These are phyloP conservation scores for Hepsetus odoe DNA, from an alignment of 2,113 vertebrate species.

Conservation along the genomic window DNA sequence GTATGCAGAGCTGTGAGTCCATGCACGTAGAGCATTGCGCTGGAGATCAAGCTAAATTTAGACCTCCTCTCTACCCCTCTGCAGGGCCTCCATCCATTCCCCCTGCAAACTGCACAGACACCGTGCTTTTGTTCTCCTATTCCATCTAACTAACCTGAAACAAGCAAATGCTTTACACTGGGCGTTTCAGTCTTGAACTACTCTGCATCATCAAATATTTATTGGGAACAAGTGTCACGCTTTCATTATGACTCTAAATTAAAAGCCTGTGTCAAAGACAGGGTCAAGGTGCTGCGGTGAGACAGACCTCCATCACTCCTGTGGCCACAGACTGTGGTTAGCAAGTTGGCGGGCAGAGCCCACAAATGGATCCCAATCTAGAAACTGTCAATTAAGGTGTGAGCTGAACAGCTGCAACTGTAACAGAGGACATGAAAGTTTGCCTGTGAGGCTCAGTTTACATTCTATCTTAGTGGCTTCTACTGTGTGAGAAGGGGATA, in stretches of 20 bases:
- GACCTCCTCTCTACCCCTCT: conserved; percentile 19
- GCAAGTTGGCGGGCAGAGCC: background rate
- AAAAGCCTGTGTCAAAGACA: background rate
- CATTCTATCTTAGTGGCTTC: conserved; percentile 75
- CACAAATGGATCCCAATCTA: conserved; percentile 52
- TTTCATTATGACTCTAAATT: conserved; percentile 24
- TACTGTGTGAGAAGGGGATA: conserved; percentile 74
- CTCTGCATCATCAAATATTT: conserved; percentile 27
- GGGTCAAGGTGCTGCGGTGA: background rate
- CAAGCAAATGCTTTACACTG: conserved; percentile 16
- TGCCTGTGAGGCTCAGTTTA: conserved; percentile 72
- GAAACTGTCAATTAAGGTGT: conserved; percentile 58
- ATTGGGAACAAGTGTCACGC: conserved; percentile 5
- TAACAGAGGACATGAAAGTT: conserved; percentile 75
- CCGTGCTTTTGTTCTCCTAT: conserved; percentile 28
- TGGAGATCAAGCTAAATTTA: conserved; percentile 65
- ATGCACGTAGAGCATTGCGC: conserved; percentile 54
- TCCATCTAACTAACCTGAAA: conserved; percentile 20
- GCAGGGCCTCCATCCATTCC: conserved; percentile 26
- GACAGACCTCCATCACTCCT: conserved; percentile 2
- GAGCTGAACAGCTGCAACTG: conserved; percentile 61
- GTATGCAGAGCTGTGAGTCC: conserved; percentile 52
- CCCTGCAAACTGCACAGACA: background rate
- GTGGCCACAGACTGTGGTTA: conserved; percentile 18
- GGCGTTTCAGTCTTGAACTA: background rate